Evolutionary conservation across 2,888 invertebrate genomes (phyloP), one percentile per base, ranked within the genome.

Genomic region (Macrophya alboannulata): DNA sequence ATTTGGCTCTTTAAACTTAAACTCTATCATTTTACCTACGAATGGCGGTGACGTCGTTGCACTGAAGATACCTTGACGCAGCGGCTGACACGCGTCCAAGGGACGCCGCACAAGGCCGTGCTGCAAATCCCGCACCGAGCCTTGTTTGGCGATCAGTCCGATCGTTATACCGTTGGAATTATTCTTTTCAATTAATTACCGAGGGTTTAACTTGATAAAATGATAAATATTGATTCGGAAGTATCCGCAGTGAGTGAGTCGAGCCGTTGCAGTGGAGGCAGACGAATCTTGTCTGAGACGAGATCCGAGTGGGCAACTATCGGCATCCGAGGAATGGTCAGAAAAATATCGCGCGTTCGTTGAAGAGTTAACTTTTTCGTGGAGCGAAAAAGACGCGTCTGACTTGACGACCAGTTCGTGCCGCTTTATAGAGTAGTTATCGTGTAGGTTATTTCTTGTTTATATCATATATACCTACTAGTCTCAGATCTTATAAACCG

Each of bases 351-450:
- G 59, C 62, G 59, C 62, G 59, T 62, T 81, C 59, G n/a, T 40
- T 8, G 62, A n/a, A 62, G 62, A 81, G 43, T 62, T 59, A 81
- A 81, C 59, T 81, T 81, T 81, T 62, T 81, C 40, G 5, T 6
- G 40, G 25, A 5, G 10, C 9, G n/a, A 62, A 81, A 81, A 43
- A 81, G 51, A 43, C 43, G 59, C 81, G 43, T 81, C 81, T 43
- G 21, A 81, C 81, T 59, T 62, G 81, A 59, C 43, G 81, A 81
- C 62, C 81, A 81, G 43, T 81, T 62, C 43, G 81, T 81, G 81
- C 62, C 48, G 81, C 81, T 43, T 77, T 77, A 77, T 77, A 77
- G 55, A 77, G 77, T 77, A 43, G 77, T 77, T 77, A 77, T 77
- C 77, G 77, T 77, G 48, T 77, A 74, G 72, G 72, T 77, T 77